phyloP scores from a whole-genome alignment of 2,797 vertebrate species.

The Phataginus tetradactyla region DNA sequence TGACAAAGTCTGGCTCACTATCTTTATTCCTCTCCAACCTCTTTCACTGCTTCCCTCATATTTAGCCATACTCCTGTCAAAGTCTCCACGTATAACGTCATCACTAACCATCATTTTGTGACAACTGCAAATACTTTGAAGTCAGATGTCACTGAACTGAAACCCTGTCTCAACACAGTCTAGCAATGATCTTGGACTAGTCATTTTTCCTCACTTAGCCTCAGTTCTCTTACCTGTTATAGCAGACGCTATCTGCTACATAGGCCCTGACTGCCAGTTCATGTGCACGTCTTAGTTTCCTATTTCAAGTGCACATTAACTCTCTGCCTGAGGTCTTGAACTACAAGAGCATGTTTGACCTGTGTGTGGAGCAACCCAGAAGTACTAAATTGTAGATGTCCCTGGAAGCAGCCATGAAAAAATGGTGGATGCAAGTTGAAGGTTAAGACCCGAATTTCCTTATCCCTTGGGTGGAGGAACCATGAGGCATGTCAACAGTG shows the following conservation, averaged over 20 bases:
- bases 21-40: neutral
- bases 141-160: neutral
- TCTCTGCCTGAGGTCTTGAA: neutral
- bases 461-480: neutral
- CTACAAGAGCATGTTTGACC: neutral
- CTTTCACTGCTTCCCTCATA: neutral
- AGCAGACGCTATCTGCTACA: neutral
- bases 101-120: neutral
- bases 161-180: neutral
- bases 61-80: neutral
- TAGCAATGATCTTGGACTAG: neutral
- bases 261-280: neutral
- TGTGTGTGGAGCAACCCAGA: neutral
- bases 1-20: neutral
- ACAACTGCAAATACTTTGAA: neutral
- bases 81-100: neutral
- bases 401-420: neutral
- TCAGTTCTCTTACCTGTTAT: neutral
- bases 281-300: neutral
- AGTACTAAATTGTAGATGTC: neutral
- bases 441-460: neutral
- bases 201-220: neutral
- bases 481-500: neutral
- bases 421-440: neutral
- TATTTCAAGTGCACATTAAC: neutral